Evolutionary conservation across 2,113 vertebrate genomes (phyloP).

Genomic region (Micronisus gabar): DNA sequence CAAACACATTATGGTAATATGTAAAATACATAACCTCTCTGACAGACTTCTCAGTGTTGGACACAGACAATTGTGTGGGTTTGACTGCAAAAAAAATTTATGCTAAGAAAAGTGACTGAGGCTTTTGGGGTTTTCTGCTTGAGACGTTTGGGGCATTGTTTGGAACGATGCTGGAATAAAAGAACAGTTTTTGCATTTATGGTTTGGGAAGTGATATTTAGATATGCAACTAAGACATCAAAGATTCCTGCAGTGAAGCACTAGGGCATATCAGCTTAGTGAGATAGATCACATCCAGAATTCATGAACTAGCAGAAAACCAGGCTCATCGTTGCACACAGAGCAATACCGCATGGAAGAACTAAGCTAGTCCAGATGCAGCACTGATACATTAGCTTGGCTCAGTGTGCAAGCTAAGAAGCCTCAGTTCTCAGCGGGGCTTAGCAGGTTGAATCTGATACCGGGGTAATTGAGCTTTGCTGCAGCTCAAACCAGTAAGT

Average conservation of each 20-base stretch:
- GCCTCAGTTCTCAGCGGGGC: not conserved
- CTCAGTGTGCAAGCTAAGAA: not conserved
- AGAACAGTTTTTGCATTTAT: not conserved
- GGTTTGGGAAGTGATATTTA: not conserved
- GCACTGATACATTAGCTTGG: not conserved
- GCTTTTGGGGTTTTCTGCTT: not conserved
- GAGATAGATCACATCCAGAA: not conserved
- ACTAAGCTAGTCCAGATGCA: not conserved
- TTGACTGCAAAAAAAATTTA: not conserved
- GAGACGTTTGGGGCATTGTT: not conserved
- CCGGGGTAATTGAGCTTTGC: not conserved
- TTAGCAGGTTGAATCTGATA: not conserved
- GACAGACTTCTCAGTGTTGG: not conserved
- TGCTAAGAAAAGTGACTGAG: not conserved
- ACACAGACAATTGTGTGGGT: not conserved
- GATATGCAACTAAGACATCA: not conserved
- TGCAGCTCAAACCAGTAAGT: not conserved
- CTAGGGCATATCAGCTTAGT: not conserved
- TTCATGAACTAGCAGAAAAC: not conserved
- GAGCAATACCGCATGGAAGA: not conserved
- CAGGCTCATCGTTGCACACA: not conserved
- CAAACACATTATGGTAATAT: not conserved
- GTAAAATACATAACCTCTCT: not conserved
- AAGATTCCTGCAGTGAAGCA: constrained; percentile 1
- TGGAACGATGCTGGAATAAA: not conserved